Evolutionary conservation across 2,113 vertebrate genomes (phyloP).

Genomic region (Condylura cristata): DNA sequence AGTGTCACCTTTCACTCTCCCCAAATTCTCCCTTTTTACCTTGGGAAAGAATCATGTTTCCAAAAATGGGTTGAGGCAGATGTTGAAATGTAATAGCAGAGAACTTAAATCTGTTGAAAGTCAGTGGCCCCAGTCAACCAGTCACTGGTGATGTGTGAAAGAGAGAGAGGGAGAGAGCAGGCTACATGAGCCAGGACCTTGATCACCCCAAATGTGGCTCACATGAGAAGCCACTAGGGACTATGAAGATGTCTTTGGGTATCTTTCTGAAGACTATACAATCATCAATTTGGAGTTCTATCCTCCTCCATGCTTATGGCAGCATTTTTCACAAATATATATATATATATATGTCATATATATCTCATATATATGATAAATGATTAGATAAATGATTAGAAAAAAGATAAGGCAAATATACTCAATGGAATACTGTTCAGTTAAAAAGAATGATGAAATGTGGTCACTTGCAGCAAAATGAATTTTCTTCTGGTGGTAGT

Average conservation of each 20-base stretch:
- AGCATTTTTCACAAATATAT: no score
- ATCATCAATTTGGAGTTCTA: no score
- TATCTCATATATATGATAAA: no score
- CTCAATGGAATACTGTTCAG: no score
- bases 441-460: no score
- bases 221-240: neutral
- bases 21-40: neutral
- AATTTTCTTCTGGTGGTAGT: neutral
- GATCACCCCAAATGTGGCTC: neutral
- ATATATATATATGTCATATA: no score
- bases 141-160: neutral
- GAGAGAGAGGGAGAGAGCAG: neutral
- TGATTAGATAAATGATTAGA: no score
- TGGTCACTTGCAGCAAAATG: no score
- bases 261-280: no score
- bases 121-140: neutral
- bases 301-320: no score
- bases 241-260: neutral
- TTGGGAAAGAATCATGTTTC: constrained; percentile 22
- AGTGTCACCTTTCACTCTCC: neutral
- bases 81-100: constrained; percentile 39
- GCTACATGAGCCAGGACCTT: neutral
- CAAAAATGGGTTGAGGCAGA: constrained; percentile 5
- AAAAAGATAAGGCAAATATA: no score
- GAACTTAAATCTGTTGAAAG: neutral